Evolutionary conservation across 2,888 invertebrate genomes (phyloP).

Genomic region (Rhingia rostrata): DNA sequence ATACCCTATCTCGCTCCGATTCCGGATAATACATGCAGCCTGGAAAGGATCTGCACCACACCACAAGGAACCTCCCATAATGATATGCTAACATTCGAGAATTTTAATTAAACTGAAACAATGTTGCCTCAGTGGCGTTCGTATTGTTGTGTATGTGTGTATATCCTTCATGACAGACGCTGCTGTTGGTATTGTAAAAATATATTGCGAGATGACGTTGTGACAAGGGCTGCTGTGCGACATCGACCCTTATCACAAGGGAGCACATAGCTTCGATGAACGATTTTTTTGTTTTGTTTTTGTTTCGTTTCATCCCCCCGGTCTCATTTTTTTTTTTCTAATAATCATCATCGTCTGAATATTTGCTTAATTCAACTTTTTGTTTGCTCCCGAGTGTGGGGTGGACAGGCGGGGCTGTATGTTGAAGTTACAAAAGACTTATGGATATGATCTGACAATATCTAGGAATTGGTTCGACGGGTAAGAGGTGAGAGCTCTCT

Average conservation of each 20-base stretch:
- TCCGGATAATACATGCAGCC: slow-evolving; percentile 41
- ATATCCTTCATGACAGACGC: slow-evolving; percentile 53
- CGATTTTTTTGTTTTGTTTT: slow-evolving; percentile 5
- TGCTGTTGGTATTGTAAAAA: slow-evolving; percentile 42
- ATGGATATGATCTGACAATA: slow-evolving; percentile 63
- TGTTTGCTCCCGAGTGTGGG: slow-evolving; percentile 2
- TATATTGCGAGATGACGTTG: slow-evolving; percentile 40
- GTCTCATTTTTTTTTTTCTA: slow-evolving; percentile 18
- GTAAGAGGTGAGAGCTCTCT: slow-evolving; percentile 18
- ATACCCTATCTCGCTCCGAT: slow-evolving; percentile 21
- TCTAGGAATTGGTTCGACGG: slow-evolving; percentile 31
- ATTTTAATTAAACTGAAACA: slow-evolving; percentile 74
- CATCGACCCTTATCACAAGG: slow-evolving; percentile 50
- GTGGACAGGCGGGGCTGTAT: background rate
- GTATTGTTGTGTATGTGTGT: slow-evolving; percentile 50
- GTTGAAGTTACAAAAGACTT: slow-evolving; percentile 24
- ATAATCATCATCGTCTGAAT: slow-evolving; percentile 39
- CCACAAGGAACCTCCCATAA: slow-evolving; percentile 59
- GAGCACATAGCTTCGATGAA: slow-evolving; percentile 10
- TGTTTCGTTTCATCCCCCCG: background rate
- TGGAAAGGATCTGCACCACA: slow-evolving; percentile 9
- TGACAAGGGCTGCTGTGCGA: slow-evolving; percentile 55
- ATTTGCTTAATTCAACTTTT: slow-evolving; percentile 52
- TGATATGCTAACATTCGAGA: slow-evolving; percentile 74
- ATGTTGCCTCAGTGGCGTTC: slow-evolving; percentile 63